Evolutionary conservation across 2,797 vertebrate genomes (phyloP).

Genomic region (Antrozous pallidus): DNA sequence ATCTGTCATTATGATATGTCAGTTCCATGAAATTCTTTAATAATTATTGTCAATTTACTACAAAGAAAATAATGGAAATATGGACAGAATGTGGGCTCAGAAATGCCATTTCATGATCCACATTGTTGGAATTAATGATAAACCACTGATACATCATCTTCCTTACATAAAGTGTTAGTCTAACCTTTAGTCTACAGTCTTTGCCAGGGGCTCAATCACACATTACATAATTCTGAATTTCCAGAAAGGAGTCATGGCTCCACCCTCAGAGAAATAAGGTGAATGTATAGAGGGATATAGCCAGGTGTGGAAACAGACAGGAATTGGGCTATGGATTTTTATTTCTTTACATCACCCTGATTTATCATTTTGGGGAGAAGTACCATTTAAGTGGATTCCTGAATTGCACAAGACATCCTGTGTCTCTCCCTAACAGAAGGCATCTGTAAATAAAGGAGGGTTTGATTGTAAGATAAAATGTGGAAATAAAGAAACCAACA

Average conservation of each 20-base stretch:
- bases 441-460: background rate
- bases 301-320: background rate
- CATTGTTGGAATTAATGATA: background rate
- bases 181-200: background rate
- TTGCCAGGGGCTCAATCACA: background rate
- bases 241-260: conserved; percentile 42
- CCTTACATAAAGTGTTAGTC: background rate
- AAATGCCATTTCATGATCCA: background rate
- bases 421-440: background rate
- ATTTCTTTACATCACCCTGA: conserved; percentile 34
- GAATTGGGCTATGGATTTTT: conserved; percentile 10
- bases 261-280: background rate
- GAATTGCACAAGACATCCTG: conserved; percentile 15
- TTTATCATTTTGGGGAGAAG: conserved; percentile 51
- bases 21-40: background rate
- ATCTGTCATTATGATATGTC: background rate
- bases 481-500: background rate
- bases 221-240: conserved; percentile 14
- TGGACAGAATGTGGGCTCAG: background rate
- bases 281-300: background rate
- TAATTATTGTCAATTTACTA: conserved; percentile 3
- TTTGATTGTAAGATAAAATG: background rate
- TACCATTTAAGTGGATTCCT: conserved; percentile 40
- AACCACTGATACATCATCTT: background rate
- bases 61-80: background rate